phyloP scores from a whole-genome alignment of 2,888 invertebrate species.

The Nephrotoma guestfalica region DNA sequence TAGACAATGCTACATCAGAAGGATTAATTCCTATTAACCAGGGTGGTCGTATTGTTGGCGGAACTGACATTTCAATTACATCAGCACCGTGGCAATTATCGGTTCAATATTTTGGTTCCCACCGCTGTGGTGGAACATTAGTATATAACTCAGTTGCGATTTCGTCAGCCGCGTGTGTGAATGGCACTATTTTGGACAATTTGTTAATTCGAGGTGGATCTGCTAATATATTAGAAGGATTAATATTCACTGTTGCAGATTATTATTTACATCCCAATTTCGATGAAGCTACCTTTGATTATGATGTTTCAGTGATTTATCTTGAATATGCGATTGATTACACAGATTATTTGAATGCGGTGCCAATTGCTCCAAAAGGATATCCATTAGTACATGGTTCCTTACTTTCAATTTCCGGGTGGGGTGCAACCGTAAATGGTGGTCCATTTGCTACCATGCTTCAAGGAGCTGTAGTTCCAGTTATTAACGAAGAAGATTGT shows the following conservation, averaged over 20 bases:
- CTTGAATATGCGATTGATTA: not conserved
- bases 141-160: not conserved
- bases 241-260: not conserved
- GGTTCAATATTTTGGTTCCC: not conserved
- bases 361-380: not conserved
- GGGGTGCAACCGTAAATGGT: not conserved
- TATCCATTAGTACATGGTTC: not conserved
- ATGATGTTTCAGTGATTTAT: not conserved
- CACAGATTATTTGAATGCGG: not conserved
- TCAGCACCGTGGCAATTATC: not conserved
- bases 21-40: not conserved
- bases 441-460: not conserved
- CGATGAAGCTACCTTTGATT: not conserved
- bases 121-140: not conserved
- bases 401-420: not conserved
- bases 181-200: not conserved
- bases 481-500: not conserved
- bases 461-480: not conserved
- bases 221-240: not conserved
- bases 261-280: not conserved
- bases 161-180: not conserved
- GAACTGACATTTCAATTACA: not conserved
- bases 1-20: not conserved
- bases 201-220: not conserved
- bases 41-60: constrained; percentile 1